These are phyloP conservation scores for Melieria picta DNA, from an alignment of 2,888 invertebrate genomes.

Conservation along the genomic window DNA sequence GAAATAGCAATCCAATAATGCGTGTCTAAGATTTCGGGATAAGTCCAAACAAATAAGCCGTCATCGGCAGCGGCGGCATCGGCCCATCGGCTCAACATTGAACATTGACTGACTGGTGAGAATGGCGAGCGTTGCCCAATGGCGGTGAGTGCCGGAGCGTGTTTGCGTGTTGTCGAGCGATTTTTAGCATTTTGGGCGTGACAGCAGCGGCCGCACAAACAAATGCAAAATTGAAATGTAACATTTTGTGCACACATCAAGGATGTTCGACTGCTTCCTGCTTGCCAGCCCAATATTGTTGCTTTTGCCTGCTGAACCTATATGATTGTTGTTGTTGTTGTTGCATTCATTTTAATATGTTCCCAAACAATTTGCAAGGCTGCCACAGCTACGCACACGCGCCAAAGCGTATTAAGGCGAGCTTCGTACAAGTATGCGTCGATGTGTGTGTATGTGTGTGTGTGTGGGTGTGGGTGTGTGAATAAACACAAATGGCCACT, in stretches of 20 bases:
- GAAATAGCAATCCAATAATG: conserved; percentile 30
- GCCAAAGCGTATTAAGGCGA: too few relatives aligned
- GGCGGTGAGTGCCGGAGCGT: conserved; percentile 11
- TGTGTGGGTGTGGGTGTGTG: too few relatives aligned
- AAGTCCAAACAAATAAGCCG: conserved; percentile 14
- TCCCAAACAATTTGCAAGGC: too few relatives aligned
- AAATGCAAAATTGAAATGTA: conserved; percentile 30
- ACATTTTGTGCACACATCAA: conserved; percentile 1
- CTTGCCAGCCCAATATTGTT: too few relatives aligned
- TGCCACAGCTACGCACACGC: too few relatives aligned
- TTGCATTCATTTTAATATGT: too few relatives aligned
- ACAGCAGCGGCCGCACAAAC: background rate
- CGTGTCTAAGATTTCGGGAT: conserved; percentile 28
- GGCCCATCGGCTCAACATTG: background rate
- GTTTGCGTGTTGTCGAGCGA: background rate
- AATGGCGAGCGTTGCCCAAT: background rate
- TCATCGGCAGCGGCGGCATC: background rate
- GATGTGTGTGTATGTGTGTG: too few relatives aligned
- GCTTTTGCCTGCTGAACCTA: too few relatives aligned
- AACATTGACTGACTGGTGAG: background rate
- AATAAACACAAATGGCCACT: too few relatives aligned
- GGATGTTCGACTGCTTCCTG: too few relatives aligned
- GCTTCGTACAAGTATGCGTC: too few relatives aligned
- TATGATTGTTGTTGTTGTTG: too few relatives aligned
- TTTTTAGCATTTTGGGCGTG: background rate